Conservation (phyloP, 2,113 vertebrate genomes). For the Oncorhynchus kisutch region DNA sequence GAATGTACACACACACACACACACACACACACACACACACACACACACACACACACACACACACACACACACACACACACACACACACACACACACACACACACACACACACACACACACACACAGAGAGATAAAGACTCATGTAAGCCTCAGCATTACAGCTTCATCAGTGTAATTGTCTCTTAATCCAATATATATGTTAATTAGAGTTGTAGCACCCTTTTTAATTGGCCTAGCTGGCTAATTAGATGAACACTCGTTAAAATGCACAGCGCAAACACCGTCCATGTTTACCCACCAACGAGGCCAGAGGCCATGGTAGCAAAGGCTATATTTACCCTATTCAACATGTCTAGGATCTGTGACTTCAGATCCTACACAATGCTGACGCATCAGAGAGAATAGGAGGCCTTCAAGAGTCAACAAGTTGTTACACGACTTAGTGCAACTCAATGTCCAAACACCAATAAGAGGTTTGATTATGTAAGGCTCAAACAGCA, state of each 20-base stretch:
- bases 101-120: too few relatives aligned
- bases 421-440: not conserved
- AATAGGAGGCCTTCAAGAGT: too few relatives aligned
- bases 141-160: slow-evolving; percentile 5
- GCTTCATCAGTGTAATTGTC: slow-evolving; percentile 19
- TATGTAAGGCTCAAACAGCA: not conserved
- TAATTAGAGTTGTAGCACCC: slow-evolving; percentile 21
- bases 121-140: not conserved
- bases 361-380: not conserved
- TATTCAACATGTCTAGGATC: not conserved
- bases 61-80: too few relatives aligned
- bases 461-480: not conserved
- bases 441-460: too few relatives aligned
- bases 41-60: too few relatives aligned
- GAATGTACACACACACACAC: too few relatives aligned
- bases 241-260: slow-evolving; percentile 31
- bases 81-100: too few relatives aligned
- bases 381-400: not conserved
- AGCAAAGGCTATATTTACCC: too few relatives aligned
- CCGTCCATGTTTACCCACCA: not conserved
- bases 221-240: slow-evolving; percentile 22
- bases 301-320: not conserved
- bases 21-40: too few relatives aligned
- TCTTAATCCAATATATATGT: slow-evolving; percentile 44
- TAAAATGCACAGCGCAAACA: slow-evolving; percentile 29